Evolutionary conservation across 2,888 invertebrate genomes (phyloP).

Genomic region (Chironomus riparius): DNA sequence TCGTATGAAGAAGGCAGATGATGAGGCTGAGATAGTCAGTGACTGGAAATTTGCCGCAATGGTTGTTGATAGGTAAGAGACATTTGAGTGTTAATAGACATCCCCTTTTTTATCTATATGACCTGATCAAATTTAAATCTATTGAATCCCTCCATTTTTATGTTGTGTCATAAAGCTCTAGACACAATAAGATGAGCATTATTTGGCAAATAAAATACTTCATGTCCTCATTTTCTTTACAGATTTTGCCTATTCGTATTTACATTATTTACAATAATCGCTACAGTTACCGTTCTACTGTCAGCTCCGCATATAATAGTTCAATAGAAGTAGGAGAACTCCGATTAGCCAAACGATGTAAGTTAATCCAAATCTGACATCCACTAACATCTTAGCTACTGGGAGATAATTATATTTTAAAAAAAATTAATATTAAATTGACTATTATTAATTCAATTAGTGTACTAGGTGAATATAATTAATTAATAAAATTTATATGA

Average conservation of each 20-base stretch:
- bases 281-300: constrained; percentile 82
- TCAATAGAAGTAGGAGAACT: constrained; percentile 51
- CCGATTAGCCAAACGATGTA: too few relatives aligned
- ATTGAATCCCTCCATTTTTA: not conserved
- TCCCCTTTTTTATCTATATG: not conserved
- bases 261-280: constrained; percentile 86
- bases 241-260: constrained; percentile 93
- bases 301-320: constrained; percentile 93
- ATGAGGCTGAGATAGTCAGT: constrained; percentile 84
- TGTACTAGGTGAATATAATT: not conserved
- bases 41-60: constrained; percentile 99
- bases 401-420: too few relatives aligned
- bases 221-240: constrained; percentile 34
- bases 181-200: too few relatives aligned
- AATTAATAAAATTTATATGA: not conserved
- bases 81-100: not conserved
- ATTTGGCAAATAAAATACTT: not conserved
- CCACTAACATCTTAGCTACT: too few relatives aligned
- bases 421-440: not conserved
- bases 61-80: constrained; percentile 78
- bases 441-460: not conserved
- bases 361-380: too few relatives aligned
- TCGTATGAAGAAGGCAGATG: constrained; percentile 89
- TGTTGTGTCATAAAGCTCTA: not conserved
- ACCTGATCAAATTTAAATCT: not conserved